phyloP scores from a whole-genome alignment of 2,113 vertebrate genomes.

The Australoheros scitulus region DNA sequence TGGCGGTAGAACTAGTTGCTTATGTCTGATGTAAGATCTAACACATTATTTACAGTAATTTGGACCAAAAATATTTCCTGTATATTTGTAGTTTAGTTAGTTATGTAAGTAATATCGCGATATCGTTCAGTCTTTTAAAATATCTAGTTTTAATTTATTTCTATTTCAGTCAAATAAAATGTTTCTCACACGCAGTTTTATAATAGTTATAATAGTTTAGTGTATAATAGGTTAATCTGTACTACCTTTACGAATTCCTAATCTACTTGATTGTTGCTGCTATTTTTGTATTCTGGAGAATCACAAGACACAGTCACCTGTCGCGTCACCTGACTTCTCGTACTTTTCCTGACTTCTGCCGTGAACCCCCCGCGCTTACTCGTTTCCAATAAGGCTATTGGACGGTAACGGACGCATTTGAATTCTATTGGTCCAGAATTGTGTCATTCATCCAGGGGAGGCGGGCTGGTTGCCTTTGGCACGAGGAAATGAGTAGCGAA shows the following conservation, averaged over 20 bases:
- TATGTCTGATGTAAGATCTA: no score
- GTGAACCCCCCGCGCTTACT: constrained; percentile 7
- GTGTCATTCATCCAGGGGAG: constrained; percentile 23
- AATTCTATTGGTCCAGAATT: constrained; percentile 15
- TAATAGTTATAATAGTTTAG: neutral
- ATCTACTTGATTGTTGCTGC: neutral
- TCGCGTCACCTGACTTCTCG: constrained; percentile 26
- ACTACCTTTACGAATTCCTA: neutral
- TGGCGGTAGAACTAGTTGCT: no score
- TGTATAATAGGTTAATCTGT: neutral
- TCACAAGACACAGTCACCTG: neutral
- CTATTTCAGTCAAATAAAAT: neutral
- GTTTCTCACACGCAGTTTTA: neutral
- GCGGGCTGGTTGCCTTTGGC: neutral
- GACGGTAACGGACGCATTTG: constrained; percentile 24
- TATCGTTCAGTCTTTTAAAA: neutral
- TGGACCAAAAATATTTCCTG: no score
- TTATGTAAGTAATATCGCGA: no score
- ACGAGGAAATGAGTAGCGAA: constrained; percentile 30
- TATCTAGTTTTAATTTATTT: neutral
- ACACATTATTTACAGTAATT: no score
- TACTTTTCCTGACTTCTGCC: neutral
- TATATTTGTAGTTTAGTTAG: no score
- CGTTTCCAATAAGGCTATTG: constrained; percentile 23
- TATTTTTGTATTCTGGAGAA: neutral